Conservation (phyloP, 2,888 invertebrate species). For the Ectobius pallidus region DNA sequence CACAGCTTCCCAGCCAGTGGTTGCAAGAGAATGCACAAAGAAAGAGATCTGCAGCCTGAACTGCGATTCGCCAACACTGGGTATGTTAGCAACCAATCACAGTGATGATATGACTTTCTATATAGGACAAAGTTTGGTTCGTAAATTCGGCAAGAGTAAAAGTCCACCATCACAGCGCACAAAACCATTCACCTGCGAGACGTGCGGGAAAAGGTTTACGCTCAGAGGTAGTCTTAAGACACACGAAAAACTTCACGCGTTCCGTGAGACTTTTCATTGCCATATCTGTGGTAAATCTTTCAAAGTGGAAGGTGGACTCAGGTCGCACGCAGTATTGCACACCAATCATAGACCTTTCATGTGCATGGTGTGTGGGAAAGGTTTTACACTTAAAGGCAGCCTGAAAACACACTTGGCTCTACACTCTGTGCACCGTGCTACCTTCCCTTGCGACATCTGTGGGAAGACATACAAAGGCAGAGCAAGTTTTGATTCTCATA, state of each 20-base stretch:
- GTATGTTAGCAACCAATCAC: not conserved
- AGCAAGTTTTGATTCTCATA: conserved; percentile 20
- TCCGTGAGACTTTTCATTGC: not conserved
- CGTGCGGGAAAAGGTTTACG: conserved; percentile 14
- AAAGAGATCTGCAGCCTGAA: conserved; percentile 4
- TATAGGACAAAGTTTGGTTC: conserved; percentile 15
- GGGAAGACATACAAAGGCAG: conserved; percentile 15
- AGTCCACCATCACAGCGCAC: conserved; percentile 1
- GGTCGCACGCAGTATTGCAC: conserved; percentile 8
- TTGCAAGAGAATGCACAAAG: not conserved
- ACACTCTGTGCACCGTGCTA: conserved; percentile 16
- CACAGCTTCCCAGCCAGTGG: not conserved
- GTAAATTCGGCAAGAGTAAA: not conserved
- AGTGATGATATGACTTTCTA: conserved; percentile 27
- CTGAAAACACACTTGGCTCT: conserved; percentile 16
- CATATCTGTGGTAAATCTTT: conserved; percentile 20
- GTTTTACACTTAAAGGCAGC: conserved; percentile 21
- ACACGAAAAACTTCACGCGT: conserved; percentile 16
- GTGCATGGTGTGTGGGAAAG: conserved; percentile 16
- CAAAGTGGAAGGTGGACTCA: conserved; percentile 22
- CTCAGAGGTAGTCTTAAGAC: conserved; percentile 16
- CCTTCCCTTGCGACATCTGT: conserved; percentile 15
- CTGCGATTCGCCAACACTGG: conserved; percentile 2
- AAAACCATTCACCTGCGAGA: conserved; percentile 10
- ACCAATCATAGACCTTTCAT: conserved; percentile 15